These are phyloP conservation scores for Balanococcus diminutus DNA, from an alignment of 2,888 invertebrate genomes.

Conservation along the genomic window DNA sequence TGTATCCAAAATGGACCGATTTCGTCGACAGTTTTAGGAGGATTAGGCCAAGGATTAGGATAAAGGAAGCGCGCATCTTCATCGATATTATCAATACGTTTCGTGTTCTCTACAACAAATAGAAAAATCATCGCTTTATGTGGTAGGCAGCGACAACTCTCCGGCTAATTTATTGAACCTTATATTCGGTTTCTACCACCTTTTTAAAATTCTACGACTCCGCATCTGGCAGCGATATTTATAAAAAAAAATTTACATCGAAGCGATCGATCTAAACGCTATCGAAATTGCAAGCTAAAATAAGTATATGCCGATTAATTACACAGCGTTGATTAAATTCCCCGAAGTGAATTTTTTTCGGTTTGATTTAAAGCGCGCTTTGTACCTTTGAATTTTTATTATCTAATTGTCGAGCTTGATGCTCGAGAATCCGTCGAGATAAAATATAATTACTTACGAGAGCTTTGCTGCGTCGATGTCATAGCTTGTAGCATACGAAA, in stretches of 20 bases:
- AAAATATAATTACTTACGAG: constrained; percentile 19
- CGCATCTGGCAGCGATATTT: not conserved
- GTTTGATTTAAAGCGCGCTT: not conserved
- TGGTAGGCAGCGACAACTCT: not conserved
- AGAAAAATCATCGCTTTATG: constrained; percentile 39
- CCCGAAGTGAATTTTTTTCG: not conserved
- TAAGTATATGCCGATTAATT: constrained; percentile 25
- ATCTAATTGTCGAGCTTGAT: no score
- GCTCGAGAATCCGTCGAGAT: not conserved
- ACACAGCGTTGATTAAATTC: constrained; percentile 35
- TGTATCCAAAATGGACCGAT: constrained; percentile 39
- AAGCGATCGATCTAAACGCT: constrained; percentile 17
- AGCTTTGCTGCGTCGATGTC: constrained; percentile 64
- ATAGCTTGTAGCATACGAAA: constrained; percentile 81
- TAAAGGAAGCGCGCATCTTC: constrained; percentile 21
- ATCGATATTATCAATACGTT: constrained; percentile 36
- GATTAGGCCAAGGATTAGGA: constrained; percentile 53
- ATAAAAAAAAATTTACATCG: not conserved
- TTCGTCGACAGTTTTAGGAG: constrained; percentile 36
- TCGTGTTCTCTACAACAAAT: constrained; percentile 46
- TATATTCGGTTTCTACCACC: not conserved
- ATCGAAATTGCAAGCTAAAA: constrained; percentile 27
- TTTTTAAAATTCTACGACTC: not conserved
- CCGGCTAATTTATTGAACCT: not conserved
- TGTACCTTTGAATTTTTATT: not conserved